phyloP scores from a whole-genome alignment of 2,113 vertebrate species.

The Megaleporinus macrocephalus region DNA sequence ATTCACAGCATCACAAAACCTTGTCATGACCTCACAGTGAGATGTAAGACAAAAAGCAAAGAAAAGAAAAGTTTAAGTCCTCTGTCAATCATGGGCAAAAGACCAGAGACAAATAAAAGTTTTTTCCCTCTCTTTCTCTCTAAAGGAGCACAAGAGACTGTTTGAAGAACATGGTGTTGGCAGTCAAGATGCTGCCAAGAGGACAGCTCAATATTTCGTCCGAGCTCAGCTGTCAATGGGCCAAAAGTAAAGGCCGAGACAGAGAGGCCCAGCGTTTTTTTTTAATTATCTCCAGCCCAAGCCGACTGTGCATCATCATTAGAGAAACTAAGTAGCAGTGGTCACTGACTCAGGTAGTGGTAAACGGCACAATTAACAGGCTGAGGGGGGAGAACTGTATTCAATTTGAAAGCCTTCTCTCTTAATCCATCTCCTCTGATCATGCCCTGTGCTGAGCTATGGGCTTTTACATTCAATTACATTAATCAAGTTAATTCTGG shows the following conservation, averaged over 20 bases:
- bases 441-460: constrained; percentile 93
- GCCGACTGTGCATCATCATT: constrained; percentile 99
- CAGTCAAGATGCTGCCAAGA: constrained; percentile 67
- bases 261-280: constrained; percentile 76
- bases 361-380: constrained; percentile 98
- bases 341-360: constrained; percentile 99
- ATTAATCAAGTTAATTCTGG: constrained; percentile 99
- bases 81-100: constrained; percentile 51
- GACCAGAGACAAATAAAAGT: constrained; percentile 51
- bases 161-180: constrained; percentile 57
- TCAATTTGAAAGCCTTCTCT: constrained; percentile 99
- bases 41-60: neutral
- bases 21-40: constrained; percentile 3
- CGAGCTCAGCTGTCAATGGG: constrained; percentile 76
- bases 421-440: constrained; percentile 99
- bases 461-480: constrained; percentile 99
- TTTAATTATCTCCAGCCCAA: constrained; percentile 98
- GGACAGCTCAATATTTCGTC: constrained; percentile 80
- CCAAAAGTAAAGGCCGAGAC: constrained; percentile 73
- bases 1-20: neutral
- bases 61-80: constrained; percentile 14
- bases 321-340: constrained; percentile 98
- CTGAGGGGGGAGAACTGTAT: constrained; percentile 94
- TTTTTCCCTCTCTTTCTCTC: neutral
- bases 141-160: constrained; percentile 48